Percentiles rank a stretch among this genome's conserved stretches.
phyloP scores from a whole-genome alignment of 1,140 invertebrate species.

The Oppia nitens region DNA sequence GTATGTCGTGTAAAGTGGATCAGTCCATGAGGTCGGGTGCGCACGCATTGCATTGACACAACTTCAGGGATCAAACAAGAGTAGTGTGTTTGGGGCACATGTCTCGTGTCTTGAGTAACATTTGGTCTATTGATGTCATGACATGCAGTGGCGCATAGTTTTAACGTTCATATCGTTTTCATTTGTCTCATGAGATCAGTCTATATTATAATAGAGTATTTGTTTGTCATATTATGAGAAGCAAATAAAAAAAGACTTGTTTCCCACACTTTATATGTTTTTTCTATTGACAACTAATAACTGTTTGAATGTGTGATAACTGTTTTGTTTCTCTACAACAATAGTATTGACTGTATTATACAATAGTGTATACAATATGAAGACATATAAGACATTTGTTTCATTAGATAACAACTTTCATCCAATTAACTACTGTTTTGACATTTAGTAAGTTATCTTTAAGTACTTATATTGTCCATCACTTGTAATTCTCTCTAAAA shows the following conservation, averaged over 20 bases:
- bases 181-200: not conserved
- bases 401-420: too few relatives aligned
- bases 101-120: not conserved
- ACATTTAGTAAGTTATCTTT: too few relatives aligned
- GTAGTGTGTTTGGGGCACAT: not conserved
- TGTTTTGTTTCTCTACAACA: not conserved
- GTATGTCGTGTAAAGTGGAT: not conserved
- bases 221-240: not conserved
- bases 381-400: too few relatives aligned
- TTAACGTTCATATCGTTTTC: not conserved
- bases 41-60: not conserved
- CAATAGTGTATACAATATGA: too few relatives aligned
- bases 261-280: too few relatives aligned
- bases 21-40: not conserved
- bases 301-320: not conserved
- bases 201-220: not conserved
- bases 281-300: not conserved
- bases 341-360: too few relatives aligned
- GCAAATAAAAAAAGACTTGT: not conserved
- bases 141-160: not conserved
- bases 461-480: too few relatives aligned
- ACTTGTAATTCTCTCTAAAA: too few relatives aligned
- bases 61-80: not conserved
- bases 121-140: not conserved
- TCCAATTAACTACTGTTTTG: too few relatives aligned